Evolutionary conservation across 1,140 invertebrate species (phyloP), one percentile per base, ranked within the genome.

Genomic region (Lamellibrachia luymesi): DNA sequence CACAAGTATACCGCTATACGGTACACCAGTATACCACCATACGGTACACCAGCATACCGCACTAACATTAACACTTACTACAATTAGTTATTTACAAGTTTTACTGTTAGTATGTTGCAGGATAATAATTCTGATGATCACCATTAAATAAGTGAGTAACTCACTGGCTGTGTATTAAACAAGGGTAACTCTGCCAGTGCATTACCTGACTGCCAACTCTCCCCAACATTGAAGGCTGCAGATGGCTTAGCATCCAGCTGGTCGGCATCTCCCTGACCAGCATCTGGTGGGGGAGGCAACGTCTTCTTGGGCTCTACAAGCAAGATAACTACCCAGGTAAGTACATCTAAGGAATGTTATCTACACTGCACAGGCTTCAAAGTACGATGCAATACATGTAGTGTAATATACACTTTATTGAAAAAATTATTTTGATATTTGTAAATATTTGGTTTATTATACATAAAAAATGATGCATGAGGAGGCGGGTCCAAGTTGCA

Each of bases 161-260:
- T 38, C 38, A 38, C 38, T 38, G 64, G 64, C 64, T 80, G 25
- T 80, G 25, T 56, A 80, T 6, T 80, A 17, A 8, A 80, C 2
- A 10, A 80, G 64, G 2, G 64, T 10, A 22, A 38, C 38, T 38
- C 38, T 80, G 64, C 25, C 64, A 2, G 17, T 80, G 64, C 64
- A 90, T n/a, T 91, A 91, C 90, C 90, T 91, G 90, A 91, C 90
- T 91, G 90, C 90, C 90, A 91, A 22, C 90, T 91, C 50, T 91
- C 90, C n/a, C 50, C 50, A 4, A 51, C 90, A n/a, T 27, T 51
- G 50, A 27, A 80, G 64, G 2, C 25, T 10, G 64, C 13, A 22
- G 64, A 10, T 80, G 64, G 64, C 1, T 22, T 80, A 17, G 17
- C 25, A 10, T 22, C 64, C 13, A 22, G 64, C 5, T 80, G 64